Evolutionary conservation across 2,113 vertebrate genomes (phyloP), one percentile per base, ranked within the genome.

Genomic region (Phrynocephalus versicolor): DNA sequence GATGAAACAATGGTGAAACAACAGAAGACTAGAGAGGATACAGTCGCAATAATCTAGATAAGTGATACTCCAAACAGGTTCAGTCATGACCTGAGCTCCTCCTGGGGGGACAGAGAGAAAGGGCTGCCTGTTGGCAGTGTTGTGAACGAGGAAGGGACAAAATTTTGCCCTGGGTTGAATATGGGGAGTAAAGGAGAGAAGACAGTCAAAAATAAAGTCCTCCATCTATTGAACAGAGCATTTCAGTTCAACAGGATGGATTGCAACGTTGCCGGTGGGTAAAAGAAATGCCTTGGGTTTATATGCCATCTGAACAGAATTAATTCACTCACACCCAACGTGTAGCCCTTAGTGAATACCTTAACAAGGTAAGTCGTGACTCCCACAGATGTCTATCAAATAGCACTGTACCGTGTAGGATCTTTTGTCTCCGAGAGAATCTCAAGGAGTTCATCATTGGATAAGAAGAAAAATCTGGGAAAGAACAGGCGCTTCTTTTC

Each of bases 341-440:
- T 15, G 9, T 23, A 23, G 37, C 58, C 10, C 37, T 64, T 67
- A 33, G 19, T 19, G 25, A 39, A 78, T 69, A 58, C n/a, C 14
- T 8, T 14, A 15, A 18, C 2, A 57, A 51, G 2, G 18, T 51
- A 5, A 69, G 37, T 58, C n/a, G 58, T 21, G 37, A 14, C 25
- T 76, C 16, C 65, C 76, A 33, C 27, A 78, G n/a, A 83, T 37
- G 39, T 15, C 19, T 41, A 55, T 73, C 69, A 81, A 90, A 87
- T 15, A 80, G 39, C 74, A 86, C 70, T n/a, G 25, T 95, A 98
- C 97, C 97, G 96, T 73, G 97, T 97, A 33, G 98, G 98, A 91
- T 98, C 98, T 95, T 98, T 98, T 78, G 98, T 99, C 90, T 99
- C 98, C 13, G 98, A 98, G 1, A 99, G 96, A 89, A 98, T 99